These are phyloP conservation scores for Drosophila lacicola DNA, from an alignment of 2,888 invertebrate genomes.

Conservation along the genomic window DNA sequence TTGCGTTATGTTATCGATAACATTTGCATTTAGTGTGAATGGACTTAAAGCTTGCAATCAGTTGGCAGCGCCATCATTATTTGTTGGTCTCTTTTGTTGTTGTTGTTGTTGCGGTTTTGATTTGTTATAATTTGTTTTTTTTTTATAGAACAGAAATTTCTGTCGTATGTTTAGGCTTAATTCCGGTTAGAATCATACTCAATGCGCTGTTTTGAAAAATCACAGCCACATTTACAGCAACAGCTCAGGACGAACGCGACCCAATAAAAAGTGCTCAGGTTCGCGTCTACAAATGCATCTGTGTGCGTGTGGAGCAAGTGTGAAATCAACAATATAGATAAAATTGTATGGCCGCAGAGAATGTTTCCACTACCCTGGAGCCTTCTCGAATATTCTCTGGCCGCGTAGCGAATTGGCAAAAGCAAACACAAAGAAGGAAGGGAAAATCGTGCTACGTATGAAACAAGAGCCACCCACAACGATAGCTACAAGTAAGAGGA, in stretches of 20 bases:
- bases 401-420: conserved; percentile 8
- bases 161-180: conserved; percentile 40
- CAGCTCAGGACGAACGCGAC: neutral
- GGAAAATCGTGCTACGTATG: neutral
- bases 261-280: conserved; percentile 4
- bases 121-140: conserved; percentile 66
- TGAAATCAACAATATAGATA: conserved; percentile 12
- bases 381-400: conserved; percentile 62
- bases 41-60: conserved; percentile 6
- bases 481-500: neutral
- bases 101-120: conserved; percentile 69
- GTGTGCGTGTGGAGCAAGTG: conserved; percentile 34
- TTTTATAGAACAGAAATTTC: conserved; percentile 44
- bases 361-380: conserved; percentile 26
- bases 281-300: conserved; percentile 25
- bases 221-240: neutral
- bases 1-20: conserved; percentile 26
- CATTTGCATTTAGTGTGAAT: neutral
- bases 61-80: conserved; percentile 59
- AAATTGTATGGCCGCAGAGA: conserved; percentile 23
- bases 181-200: conserved; percentile 26
- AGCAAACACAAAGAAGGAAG: conserved; percentile 4
- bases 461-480: conserved; percentile 9
- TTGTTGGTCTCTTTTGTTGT: conserved; percentile 68
- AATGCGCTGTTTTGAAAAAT: conserved; percentile 17